Evolutionary conservation across 2,888 invertebrate species (phyloP), one percentile per base, ranked within the genome.

Genomic region (Sycophila texana): DNA sequence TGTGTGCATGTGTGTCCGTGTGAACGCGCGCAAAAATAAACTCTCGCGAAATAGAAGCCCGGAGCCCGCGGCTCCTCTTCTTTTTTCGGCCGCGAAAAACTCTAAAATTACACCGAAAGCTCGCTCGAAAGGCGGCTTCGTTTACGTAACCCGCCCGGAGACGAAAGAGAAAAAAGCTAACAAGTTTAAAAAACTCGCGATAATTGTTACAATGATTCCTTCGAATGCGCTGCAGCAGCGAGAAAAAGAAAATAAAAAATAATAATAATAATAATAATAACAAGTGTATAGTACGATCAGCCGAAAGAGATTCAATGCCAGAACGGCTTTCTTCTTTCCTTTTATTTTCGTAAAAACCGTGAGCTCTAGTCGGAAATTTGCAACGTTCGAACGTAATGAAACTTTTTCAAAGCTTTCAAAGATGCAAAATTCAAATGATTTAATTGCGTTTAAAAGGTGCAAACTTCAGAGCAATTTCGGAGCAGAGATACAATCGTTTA

Each of bases 1-100:
- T 16, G 18, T 68, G 49, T 66, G n/a, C 22, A 14, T 61, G 20
- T 39, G 51, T 68, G 13, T 74, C 39, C 22, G 18, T 77, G 18
- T n/a, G 53, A 73, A 16, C 30, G 39, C 51, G 71, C 49, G 75
- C 80, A 26, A 80, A 80, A 80, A 80, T 76, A 80, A 76, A 73
- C 72, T 63, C 51, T 60, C 61, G 55, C 80, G 30, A 80, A 79
- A 76, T 73, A 80, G 75, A 58, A 73, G 55, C 68, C 74, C 76
- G 67, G 47, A 16, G 18, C 39, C 47, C 55, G 22, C 12, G 65
- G n/a, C 71, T 12, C 26, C 39, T 63, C 47, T 60, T 66, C 70
- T 74, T 67, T 67, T 79, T 79, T 79, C 49, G 75, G 49, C 20
- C 67, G 47, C 66, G 66, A 75, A 79, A 79, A 74, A 60, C 63